Evolutionary conservation across 2,888 invertebrate species (phyloP), one percentile per base, ranked within the genome.

Genomic region (Leptodirus hochenwartii): DNA sequence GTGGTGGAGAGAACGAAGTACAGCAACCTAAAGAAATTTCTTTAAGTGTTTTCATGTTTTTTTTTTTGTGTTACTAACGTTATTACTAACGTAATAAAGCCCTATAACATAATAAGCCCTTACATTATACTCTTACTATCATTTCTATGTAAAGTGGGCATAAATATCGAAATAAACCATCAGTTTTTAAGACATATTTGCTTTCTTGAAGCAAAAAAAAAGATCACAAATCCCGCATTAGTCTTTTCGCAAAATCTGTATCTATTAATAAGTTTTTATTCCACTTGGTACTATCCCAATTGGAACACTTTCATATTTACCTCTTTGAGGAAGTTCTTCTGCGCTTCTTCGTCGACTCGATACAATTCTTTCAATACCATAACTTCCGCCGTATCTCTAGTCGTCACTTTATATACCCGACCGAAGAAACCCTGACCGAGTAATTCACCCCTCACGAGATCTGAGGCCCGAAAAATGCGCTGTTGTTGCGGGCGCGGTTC

Each of bases 381-480:
- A 25, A 88, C 79, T 57, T 93, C 91, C 38, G 76, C 76, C 1
- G 88, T 88, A 41, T 78, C 75, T 29, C 79, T 70, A 50, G 91
- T 90, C 1, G 87, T 90, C 32, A 90, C 88, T 60, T 85, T 79
- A 54, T 72, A 82, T 34, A 81, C 85, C 53, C 88, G 84, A 2
- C 93, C 93, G 55, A 91, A 93, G 59, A 91, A 93, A 1, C 93
- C 93, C 45, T 82, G 78, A 3, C 91, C 91, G 9, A 91, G 58
- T 4, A 91, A 62, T 51, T 90, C 88, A 20, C 90, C 90, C 58
- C 79, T 62, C 11, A 88, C 71, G 29, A 93, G 59, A 58, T 93
- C 93, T 13, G 76, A 72, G n/a, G 88, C 84, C 3, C 90, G 68
- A 57, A 93, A 93, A 34, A 91, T 85, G 31, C 81, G 53, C 8